Conservation (phyloP, 2,888 invertebrate genomes). For the Lobophora halterata region DNA sequence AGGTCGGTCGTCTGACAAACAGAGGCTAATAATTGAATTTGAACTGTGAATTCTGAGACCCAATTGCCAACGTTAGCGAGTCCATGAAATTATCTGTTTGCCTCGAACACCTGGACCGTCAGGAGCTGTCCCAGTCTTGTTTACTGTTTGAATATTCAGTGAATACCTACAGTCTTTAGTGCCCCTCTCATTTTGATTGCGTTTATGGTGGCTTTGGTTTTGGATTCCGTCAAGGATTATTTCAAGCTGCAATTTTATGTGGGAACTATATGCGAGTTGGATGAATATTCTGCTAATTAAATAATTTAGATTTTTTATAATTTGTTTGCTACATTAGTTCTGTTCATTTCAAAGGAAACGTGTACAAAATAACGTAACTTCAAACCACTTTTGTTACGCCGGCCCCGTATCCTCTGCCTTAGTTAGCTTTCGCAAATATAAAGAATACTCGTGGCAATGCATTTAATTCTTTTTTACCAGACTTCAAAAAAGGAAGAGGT, state of each 20-base stretch:
- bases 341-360: neutral
- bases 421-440: too few species aligned
- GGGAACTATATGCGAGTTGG: constrained; percentile 2
- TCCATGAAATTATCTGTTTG: constrained; percentile 45
- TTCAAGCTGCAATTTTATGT: constrained; percentile 8
- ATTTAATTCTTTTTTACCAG: too few species aligned
- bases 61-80: constrained; percentile 33
- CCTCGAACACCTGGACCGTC: constrained; percentile 33
- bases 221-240: constrained; percentile 4
- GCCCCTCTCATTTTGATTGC: constrained; percentile 18
- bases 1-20: constrained; percentile 37
- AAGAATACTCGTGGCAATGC: too few species aligned
- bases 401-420: too few species aligned
- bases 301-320: constrained; percentile 4
- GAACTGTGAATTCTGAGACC: constrained; percentile 38
- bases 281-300: constrained; percentile 1
- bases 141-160: constrained; percentile 31
- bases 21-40: constrained; percentile 48
- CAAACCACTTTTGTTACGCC: neutral
- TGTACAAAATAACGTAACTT: constrained; percentile 1
- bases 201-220: constrained; percentile 11
- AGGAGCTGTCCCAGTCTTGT: constrained; percentile 23
- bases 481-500: too few species aligned
- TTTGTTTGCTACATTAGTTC: constrained; percentile 1
- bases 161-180: constrained; percentile 18